A percentile compares a stretch with the other conserved stretches of the same genome.
phyloP scores from a whole-genome alignment of 1,140 invertebrate genomes.

The Trichomalopsis sarcophagae region DNA sequence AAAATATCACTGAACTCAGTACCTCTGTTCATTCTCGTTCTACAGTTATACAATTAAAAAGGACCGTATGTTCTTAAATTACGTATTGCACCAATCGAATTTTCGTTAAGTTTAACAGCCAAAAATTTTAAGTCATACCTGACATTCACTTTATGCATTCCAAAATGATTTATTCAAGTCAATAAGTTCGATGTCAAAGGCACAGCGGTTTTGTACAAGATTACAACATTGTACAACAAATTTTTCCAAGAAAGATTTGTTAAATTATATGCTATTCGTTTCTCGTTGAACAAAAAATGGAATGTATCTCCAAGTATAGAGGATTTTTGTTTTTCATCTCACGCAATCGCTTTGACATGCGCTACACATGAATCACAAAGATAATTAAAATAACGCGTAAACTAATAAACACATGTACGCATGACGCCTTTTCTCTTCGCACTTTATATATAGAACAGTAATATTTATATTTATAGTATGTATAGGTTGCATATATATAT shows the following conservation, averaged over 20 bases:
- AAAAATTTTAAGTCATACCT: not conserved
- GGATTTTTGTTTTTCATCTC: constrained; percentile 27
- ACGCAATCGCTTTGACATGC: constrained; percentile 3
- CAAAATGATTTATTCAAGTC: not conserved
- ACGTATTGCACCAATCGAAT: constrained; percentile 12
- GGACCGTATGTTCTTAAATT: constrained; percentile 1
- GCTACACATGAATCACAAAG: constrained; percentile 42
- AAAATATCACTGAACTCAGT: constrained; percentile 33
- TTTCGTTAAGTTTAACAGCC: constrained; percentile 1
- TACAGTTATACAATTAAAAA: constrained; percentile 3
- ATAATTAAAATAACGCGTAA: constrained; percentile 19
- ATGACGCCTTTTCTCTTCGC: not conserved
- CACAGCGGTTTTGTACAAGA: not conserved
- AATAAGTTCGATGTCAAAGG: no score
- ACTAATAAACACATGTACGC: not conserved
- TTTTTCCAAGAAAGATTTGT: not conserved
- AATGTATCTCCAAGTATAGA: constrained; percentile 47
- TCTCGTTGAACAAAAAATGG: constrained; percentile 34
- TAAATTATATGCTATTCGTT: constrained; percentile 21
- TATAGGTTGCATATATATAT: constrained; percentile 17
- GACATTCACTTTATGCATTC: not conserved
- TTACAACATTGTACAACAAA: constrained; percentile 10
- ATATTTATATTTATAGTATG: constrained; percentile 36
- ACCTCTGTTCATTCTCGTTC: not conserved
- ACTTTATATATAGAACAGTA: constrained; percentile 25